Conservation (phyloP, 2,888 invertebrate species). For the Drosophila maculinotata region DNA sequence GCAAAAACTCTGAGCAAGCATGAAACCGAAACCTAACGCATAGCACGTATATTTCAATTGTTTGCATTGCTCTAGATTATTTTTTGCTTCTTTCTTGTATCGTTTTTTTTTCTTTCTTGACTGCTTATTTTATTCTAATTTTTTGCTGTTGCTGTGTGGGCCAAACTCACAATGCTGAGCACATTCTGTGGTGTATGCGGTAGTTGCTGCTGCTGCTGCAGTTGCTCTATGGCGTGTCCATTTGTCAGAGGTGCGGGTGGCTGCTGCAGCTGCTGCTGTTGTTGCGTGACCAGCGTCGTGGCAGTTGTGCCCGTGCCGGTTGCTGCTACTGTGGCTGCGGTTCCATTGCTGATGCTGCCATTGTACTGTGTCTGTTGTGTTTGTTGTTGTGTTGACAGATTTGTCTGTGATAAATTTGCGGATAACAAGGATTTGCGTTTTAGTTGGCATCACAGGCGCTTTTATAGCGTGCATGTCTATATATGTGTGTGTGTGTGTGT, state of each 20-base stretch:
- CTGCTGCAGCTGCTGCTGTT: conserved; percentile 52
- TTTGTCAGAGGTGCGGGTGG: conserved; percentile 72
- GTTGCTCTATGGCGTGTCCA: conserved; percentile 76
- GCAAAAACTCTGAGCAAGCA: conserved; percentile 26
- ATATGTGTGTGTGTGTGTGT: conserved; percentile 10
- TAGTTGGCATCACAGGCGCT: conserved; percentile 64
- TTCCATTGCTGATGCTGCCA: conserved; percentile 60
- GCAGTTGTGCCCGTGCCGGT: conserved; percentile 55
- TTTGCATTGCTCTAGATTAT: conserved; percentile 55
- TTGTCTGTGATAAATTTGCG: conserved; percentile 81
- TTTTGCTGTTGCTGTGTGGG: conserved; percentile 53
- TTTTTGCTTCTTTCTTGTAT: conserved; percentile 23
- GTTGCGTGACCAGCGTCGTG: conserved; percentile 65
- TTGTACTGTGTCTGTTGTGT: conserved; percentile 69
- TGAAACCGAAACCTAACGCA: conserved; percentile 54
- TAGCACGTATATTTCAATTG: conserved; percentile 77
- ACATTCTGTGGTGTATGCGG: conserved; percentile 75
- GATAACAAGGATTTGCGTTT: conserved; percentile 81
- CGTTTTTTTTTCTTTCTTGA: conserved; percentile 11
- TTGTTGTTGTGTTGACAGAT: conserved; percentile 78
- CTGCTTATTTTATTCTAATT: conserved; percentile 77
- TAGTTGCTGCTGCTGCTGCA: conserved; percentile 68
- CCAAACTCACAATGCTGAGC: conserved; percentile 85
- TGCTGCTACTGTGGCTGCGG: conserved; percentile 38
- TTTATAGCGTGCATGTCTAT: conserved; percentile 42